phyloP scores from a whole-genome alignment of 92 coral and sea anemone species.

The Pocillopora grandis region DNA sequence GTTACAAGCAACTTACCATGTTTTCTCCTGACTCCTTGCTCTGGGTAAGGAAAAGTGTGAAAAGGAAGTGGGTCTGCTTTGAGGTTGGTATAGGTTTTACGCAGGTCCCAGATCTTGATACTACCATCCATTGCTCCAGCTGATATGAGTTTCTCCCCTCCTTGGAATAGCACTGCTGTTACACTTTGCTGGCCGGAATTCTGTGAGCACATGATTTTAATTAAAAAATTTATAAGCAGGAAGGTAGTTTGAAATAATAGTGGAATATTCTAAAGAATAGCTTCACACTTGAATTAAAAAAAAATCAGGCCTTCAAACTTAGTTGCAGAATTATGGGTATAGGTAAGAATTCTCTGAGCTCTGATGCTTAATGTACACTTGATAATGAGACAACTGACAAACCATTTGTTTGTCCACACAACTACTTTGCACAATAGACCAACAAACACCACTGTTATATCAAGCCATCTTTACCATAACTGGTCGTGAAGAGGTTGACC shows the following conservation, averaged over 20 bases:
- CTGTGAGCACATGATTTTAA: conserved; percentile 26
- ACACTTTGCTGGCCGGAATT: conserved; percentile 91
- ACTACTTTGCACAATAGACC: no score
- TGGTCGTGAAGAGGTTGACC: conserved; percentile 53
- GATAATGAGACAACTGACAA: no score
- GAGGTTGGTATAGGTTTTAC: conserved; percentile 80
- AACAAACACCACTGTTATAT: no score
- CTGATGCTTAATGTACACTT: no score
- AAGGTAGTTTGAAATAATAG: no score
- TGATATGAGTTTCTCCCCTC: conserved; percentile 74
- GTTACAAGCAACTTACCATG: conserved; percentile 67
- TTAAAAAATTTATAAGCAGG: neutral
- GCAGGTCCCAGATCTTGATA: conserved; percentile 94
- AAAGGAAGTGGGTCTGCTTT: conserved; percentile 69
- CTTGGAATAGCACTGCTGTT: conserved; percentile 92
- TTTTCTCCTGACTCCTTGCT: conserved; percentile 82
- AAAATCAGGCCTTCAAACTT: no score
- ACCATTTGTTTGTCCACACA: no score
- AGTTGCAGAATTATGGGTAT: no score
- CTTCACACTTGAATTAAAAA: no score
- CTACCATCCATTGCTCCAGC: conserved; percentile 99
- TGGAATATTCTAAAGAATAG: no score
- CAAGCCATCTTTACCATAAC: conserved; percentile 53
- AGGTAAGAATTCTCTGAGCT: no score
- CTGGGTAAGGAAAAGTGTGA: conserved; percentile 94